phyloP scores from a whole-genome alignment of 1,140 invertebrate genomes.

The Mesaphorura yosii region DNA sequence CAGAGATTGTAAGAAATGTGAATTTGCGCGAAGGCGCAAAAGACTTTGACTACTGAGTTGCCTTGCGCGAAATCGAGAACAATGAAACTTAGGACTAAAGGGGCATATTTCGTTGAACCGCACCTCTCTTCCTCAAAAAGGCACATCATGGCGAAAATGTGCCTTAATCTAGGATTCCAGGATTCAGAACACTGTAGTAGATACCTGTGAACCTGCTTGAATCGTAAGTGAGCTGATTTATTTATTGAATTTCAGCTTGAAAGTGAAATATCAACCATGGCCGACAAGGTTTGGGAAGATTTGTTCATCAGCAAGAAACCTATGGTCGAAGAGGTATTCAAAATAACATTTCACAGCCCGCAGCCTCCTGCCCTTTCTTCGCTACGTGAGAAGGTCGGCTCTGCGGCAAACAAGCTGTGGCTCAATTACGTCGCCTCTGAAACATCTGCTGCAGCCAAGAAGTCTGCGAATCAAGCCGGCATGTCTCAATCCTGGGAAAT shows the following conservation, averaged over 20 bases:
- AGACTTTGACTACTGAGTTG: too few relatives aligned
- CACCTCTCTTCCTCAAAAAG: too few relatives aligned
- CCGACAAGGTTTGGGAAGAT: slow-evolving; percentile 91
- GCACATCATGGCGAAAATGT: too few relatives aligned
- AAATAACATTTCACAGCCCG: slow-evolving; percentile 61
- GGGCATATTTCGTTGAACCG: too few relatives aligned
- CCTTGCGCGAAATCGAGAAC: too few relatives aligned
- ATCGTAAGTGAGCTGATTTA: too few relatives aligned
- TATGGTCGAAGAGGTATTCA: slow-evolving; percentile 85
- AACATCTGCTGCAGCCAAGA: slow-evolving; percentile 22
- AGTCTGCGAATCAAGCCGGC: slow-evolving; percentile 21
- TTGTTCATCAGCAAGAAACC: slow-evolving; percentile 92
- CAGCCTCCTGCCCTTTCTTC: slow-evolving; percentile 56
- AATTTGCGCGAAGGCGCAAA: too few relatives aligned
- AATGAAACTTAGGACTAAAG: too few relatives aligned
- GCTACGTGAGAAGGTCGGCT: slow-evolving; percentile 71
- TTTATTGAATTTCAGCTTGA: slow-evolving; percentile 43
- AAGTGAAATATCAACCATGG: slow-evolving; percentile 45
- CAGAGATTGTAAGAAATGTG: too few relatives aligned
- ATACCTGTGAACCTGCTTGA: too few relatives aligned
- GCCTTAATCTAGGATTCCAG: too few relatives aligned
- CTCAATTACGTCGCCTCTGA: slow-evolving; percentile 60
- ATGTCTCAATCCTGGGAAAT: slow-evolving; percentile 57
- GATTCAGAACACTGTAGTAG: too few relatives aligned
- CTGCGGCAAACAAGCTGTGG: slow-evolving; percentile 77